Percentiles rank a stretch among this genome's conserved stretches.
Evolutionary conservation across 2,888 invertebrate species (phyloP).

Genomic region (Merodon equestris): DNA sequence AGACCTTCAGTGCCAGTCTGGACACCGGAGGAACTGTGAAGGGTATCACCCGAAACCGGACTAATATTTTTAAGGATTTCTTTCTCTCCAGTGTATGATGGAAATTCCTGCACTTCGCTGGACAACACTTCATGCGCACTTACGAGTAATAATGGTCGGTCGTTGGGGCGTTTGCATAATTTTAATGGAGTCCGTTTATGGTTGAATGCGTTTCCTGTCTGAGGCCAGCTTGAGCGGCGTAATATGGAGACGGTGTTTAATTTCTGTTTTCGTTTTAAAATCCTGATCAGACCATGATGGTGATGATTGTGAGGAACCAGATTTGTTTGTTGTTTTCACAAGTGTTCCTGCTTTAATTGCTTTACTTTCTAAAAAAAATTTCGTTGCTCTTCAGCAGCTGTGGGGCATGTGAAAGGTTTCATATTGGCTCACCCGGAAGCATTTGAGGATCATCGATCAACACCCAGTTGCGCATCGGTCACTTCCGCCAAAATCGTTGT

Average conservation of each 20-base stretch:
- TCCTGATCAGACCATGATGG: conserved; percentile 1
- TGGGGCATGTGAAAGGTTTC: too few species aligned
- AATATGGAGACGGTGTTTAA: conserved; percentile 30
- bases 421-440: too few species aligned
- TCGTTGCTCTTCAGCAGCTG: neutral
- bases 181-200: conserved; percentile 50
- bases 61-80: conserved; percentile 50
- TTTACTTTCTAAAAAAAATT: conserved; percentile 33
- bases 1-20: conserved; percentile 27
- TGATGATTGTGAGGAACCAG: conserved; percentile 36
- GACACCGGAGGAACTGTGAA: neutral
- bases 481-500: too few species aligned
- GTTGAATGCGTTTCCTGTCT: conserved; percentile 42
- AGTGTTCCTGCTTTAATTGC: conserved; percentile 21
- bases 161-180: conserved; percentile 36
- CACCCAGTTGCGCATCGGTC: too few species aligned
- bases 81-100: conserved; percentile 7
- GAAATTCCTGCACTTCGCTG: conserved; percentile 27
- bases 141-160: conserved; percentile 43
- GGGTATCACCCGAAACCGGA: conserved; percentile 39
- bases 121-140: conserved; percentile 41
- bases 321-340: conserved; percentile 25
- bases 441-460: too few species aligned
- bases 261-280: neutral
- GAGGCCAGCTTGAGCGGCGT: conserved; percentile 18